Evolutionary conservation across 2,797 vertebrate genomes (phyloP).

Genomic region (Odontamblyopus lacepedii): DNA sequence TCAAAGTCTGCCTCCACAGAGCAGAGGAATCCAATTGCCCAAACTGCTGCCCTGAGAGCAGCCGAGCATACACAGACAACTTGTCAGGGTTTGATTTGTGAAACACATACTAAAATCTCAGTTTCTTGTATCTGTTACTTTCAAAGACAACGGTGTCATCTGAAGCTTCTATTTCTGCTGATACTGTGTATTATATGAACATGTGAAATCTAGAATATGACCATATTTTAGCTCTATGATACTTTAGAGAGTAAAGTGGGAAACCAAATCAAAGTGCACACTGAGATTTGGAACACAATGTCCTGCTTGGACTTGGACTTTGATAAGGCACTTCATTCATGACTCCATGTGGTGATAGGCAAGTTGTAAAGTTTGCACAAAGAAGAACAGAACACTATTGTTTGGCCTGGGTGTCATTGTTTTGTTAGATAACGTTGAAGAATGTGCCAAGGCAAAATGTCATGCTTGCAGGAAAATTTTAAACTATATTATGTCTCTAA

Average conservation of each 20-base stretch:
- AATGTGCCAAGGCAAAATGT: neutral
- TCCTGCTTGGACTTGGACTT: constrained; percentile 40
- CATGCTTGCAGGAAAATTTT: neutral
- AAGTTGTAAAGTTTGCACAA: constrained; percentile 18
- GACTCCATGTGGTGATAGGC: constrained; percentile 17
- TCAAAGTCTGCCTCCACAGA: constrained; percentile 56
- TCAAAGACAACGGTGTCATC: constrained; percentile 24
- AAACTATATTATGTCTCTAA: neutral
- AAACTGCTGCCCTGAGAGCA: constrained; percentile 33
- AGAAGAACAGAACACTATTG: constrained; percentile 14
- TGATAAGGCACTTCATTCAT: constrained; percentile 45
- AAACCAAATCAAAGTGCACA: constrained; percentile 16
- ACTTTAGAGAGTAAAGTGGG: neutral
- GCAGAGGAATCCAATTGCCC: constrained; percentile 48
- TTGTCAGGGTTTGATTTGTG: constrained; percentile 37
- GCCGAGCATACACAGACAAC: constrained; percentile 17
- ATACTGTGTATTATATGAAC: constrained; percentile 17
- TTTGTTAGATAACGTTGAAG: neutral
- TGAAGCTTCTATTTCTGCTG: constrained; percentile 37
- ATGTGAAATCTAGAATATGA: constrained; percentile 28
- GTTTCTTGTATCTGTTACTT: constrained; percentile 19
- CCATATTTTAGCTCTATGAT: constrained; percentile 9
- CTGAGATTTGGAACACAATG: constrained; percentile 34
- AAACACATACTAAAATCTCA: constrained; percentile 26
- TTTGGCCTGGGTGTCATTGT: neutral